These are phyloP conservation scores for Semaprochilodus insignis DNA, from an alignment of 2,797 vertebrate genomes.

Conservation along the genomic window DNA sequence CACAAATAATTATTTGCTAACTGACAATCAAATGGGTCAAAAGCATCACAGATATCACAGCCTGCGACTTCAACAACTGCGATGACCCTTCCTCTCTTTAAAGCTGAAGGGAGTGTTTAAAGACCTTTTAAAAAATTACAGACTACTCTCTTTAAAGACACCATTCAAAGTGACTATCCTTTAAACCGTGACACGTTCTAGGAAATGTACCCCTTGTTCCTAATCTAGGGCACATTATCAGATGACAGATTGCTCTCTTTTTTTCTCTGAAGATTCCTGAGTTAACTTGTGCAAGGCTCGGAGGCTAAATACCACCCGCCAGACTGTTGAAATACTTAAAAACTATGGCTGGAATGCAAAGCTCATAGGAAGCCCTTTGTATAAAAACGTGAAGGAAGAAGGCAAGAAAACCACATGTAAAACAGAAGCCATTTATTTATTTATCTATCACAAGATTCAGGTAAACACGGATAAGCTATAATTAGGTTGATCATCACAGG, in stretches of 20 bases:
- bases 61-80: background rate
- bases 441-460: too few species aligned
- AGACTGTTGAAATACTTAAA: slow-evolving; percentile 65
- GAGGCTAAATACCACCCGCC: slow-evolving; percentile 55
- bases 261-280: slow-evolving; percentile 52
- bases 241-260: background rate
- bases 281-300: slow-evolving; percentile 65
- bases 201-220: background rate
- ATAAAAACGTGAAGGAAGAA: slow-evolving; percentile 62
- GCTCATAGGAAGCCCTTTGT: slow-evolving; percentile 62
- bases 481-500: too few species aligned
- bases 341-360: slow-evolving; percentile 78
- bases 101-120: background rate
- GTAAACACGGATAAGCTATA: too few species aligned
- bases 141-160: background rate
- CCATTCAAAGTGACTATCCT: background rate
- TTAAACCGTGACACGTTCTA: background rate
- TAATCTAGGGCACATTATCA: background rate
- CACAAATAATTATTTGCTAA: background rate
- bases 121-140: background rate
- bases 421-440: slow-evolving; percentile 3
- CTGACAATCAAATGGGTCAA: background rate
- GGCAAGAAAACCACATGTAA: background rate
- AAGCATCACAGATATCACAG: background rate
- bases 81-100: background rate